Percentiles rank a stretch among this genome's conserved stretches.
phyloP scores from a whole-genome alignment of 2,113 vertebrate species.

The Myotis davidii region DNA sequence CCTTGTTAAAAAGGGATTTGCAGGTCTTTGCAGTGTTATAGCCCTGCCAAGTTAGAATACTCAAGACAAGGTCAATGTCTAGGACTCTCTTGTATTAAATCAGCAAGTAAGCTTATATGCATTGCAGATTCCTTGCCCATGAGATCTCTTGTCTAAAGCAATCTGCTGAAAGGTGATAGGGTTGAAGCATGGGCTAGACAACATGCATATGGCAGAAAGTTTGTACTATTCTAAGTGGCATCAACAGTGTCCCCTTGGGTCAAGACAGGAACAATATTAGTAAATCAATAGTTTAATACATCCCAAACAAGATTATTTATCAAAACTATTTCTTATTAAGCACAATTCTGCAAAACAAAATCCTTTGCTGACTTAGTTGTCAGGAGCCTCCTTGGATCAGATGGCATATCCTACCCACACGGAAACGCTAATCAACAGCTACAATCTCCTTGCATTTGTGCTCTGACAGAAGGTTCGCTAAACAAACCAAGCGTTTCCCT shows the following conservation, averaged over 20 bases:
- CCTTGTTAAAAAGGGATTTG: slow-evolving; percentile 89
- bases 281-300: slow-evolving; percentile 88
- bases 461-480: slow-evolving; percentile 71
- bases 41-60: slow-evolving; percentile 87
- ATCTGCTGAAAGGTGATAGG: slow-evolving; percentile 90
- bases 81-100: slow-evolving; percentile 91
- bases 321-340: slow-evolving; percentile 76
- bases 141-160: slow-evolving; percentile 91
- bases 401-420: neutral
- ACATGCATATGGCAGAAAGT: slow-evolving; percentile 89
- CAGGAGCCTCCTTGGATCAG: slow-evolving; percentile 76
- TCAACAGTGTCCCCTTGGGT: slow-evolving; percentile 84
- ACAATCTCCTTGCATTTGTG: slow-evolving; percentile 19
- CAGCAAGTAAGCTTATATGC: slow-evolving; percentile 89
- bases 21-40: slow-evolving; percentile 85
- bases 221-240: slow-evolving; percentile 87
- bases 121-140: slow-evolving; percentile 91
- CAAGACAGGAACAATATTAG: slow-evolving; percentile 81
- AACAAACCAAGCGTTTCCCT: slow-evolving; percentile 77
- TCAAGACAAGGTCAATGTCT: slow-evolving; percentile 89
- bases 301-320: slow-evolving; percentile 84
- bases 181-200: slow-evolving; percentile 88
- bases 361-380: slow-evolving; percentile 64
- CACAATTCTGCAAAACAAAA: slow-evolving; percentile 78
- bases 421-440: slow-evolving; percentile 70